Evolutionary conservation across 2,113 vertebrate genomes (phyloP), one percentile per base, ranked within the genome.

Genomic region (Oreochromis niloticus): DNA sequence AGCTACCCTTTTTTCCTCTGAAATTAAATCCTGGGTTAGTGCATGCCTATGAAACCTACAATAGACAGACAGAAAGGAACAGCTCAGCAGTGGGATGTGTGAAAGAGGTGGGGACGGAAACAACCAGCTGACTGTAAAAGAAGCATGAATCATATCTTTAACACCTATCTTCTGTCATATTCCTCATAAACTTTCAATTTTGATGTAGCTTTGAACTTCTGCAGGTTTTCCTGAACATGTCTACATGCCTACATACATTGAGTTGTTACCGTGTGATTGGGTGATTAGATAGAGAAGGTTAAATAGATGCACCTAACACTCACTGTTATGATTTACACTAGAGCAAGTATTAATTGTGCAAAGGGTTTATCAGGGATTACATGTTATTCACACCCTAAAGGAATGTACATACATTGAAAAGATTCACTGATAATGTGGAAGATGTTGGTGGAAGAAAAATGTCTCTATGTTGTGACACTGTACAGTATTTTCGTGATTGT

Each of bases 31-130:
- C 81, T 81, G 50, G 57, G 80, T 88, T 88, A 84, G 83, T 82
- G 89, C 79, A 36, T 88, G 80, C 73, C 85, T 68, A 32, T 57
- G 82, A 87, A 92, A 85, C 87, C 87, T 78, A 81, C 90, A 86
- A 89, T 80, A 85, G 82, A 78, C 80, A 85, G 89, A 91, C 93
- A 88, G 86, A 90, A 87, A 73, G 88, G 84, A 94, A 93, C 93
- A 94, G 93, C 93, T 94, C 94, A 85, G 88, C 89, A 85, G 94
- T 95, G 92, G 94, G 92, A 94, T 86, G 95, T 95, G 94, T 93
- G 92, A 95, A 91, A 87, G 91, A 94, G 91, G 89, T 91, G 91
- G 92, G 89, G 90, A 92, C 86, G 61, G 32, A 94, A 93, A 92
- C 30, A 75, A 94, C 86, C 91, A 92, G 92, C 80, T 86, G 91